Evolutionary conservation across 1,140 invertebrate genomes (phyloP).

Genomic region (Eupeodes corollae): DNA sequence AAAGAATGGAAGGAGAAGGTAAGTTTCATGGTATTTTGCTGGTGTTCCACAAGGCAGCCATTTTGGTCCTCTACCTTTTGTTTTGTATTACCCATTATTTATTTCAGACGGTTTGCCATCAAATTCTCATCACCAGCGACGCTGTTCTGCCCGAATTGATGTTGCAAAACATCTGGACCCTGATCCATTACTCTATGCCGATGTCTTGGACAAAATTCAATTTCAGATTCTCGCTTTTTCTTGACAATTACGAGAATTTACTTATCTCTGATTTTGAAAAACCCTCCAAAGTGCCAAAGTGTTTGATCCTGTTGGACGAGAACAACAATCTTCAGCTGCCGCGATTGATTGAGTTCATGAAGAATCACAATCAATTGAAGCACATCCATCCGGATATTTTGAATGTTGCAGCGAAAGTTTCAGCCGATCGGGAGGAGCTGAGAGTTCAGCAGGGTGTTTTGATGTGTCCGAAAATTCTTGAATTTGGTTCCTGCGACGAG

Average conservation of each 20-base stretch:
- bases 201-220: conserved; percentile 8
- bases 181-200: conserved; percentile 10
- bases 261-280: conserved; percentile 1
- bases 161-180: conserved; percentile 8
- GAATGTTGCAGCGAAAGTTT: conserved; percentile 2
- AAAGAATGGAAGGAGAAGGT: conserved; percentile 6
- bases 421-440: not conserved
- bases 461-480: conserved; percentile 5
- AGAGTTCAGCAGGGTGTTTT: not conserved
- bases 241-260: conserved; percentile 5
- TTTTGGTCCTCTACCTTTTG: no score
- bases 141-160: conserved; percentile 1
- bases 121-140: conserved; percentile 6
- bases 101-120: conserved; percentile 4
- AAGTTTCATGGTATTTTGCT: not conserved
- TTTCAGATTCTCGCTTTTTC: conserved; percentile 5
- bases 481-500: conserved; percentile 9
- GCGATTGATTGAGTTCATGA: conserved; percentile 9
- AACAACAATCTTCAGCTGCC: conserved; percentile 7
- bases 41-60: no score
- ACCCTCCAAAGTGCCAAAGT: not conserved
- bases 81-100: not conserved
- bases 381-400: conserved; percentile 5
- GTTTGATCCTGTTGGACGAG: conserved; percentile 9
- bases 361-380: conserved; percentile 8